Base-by-base conservation (phyloP, 1,140 invertebrate species). In the Coenobita brevimanus region DNA sequence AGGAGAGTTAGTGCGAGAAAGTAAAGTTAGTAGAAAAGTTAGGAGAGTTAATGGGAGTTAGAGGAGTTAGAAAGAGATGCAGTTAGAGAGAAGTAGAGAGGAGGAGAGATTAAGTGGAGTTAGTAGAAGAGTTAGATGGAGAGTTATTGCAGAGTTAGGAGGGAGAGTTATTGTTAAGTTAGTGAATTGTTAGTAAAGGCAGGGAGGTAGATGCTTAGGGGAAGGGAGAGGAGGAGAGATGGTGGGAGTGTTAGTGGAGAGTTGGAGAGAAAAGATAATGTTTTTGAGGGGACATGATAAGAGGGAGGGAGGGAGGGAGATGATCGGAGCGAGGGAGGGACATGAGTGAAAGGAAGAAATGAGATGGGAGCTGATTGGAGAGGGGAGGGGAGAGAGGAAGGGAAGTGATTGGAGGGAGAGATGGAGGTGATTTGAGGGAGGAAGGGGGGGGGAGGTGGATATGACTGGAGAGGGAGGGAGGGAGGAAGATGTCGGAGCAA, bases 171-270 rank as follows among this genome's bases (percentile, higher is more conserved):
- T 33, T 21, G 64, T 36, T 33, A n/a, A 62, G 60, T 57, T 17
- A n/a, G 21, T 30, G 27, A 4, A 27, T 17, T 30, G 41, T 13
- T 4, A 30, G 43, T 2, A 27, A 79, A 15, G n/a, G 43, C n/a
- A 57, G 76, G 60, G 43, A 57, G 76, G 38, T n/a, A 57, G 41
- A 57, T n/a, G n/a, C n/a, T n/a, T n/a, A n/a, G n/a, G n/a, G n/a
- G n/a, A n/a, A n/a, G n/a, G n/a, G n/a, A n/a, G 43, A 79, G 46
- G 15, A n/a, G 36, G 10, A 54, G 3, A 27, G 3, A 27, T 3
- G 24, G 54, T 13, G 27, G 41, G n/a, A n/a, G 3, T 1, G 46
- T 0, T 4, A 50, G 76, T 24, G 15, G 1, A 27, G 33, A 6
- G 33, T 17, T 21, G 24, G 24, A 27, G 54, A 27, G 43, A 1